Conservation (phyloP, 2,797 vertebrate species). For the Epinephelus awoara region DNA sequence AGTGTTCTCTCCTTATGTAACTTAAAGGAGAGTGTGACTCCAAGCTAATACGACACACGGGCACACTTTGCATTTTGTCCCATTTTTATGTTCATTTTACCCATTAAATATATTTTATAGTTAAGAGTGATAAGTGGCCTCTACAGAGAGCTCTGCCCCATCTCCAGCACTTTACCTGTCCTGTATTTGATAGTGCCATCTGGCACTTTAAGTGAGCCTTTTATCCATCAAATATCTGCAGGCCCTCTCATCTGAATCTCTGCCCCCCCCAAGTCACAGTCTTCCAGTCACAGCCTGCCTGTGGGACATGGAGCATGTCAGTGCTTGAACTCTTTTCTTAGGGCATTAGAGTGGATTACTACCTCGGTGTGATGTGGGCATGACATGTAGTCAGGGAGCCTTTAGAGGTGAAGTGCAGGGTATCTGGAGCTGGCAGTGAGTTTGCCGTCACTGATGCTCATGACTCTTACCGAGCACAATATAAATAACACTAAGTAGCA, state of each 20-base stretch:
- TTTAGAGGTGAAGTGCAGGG: constrained; percentile 63
- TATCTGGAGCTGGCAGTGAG: constrained; percentile 56
- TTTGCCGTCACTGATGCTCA: constrained; percentile 37
- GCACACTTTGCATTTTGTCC: constrained; percentile 27
- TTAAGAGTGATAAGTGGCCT: constrained; percentile 21
- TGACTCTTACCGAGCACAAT: constrained; percentile 15
- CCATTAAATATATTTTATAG: constrained; percentile 31
- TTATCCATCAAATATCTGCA: constrained; percentile 23
- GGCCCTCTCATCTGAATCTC: constrained; percentile 21
- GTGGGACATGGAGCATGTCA: constrained; percentile 40
- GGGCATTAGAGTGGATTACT: constrained; percentile 74
- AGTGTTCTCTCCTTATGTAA: constrained; percentile 4
- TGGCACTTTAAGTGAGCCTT: constrained; percentile 30
- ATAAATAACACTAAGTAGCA: constrained; percentile 39
- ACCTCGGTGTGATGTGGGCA: constrained; percentile 48
- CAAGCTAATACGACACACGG: constrained; percentile 13
- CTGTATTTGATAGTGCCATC: constrained; percentile 41
- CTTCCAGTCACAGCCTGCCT: constrained; percentile 20
- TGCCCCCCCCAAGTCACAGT: constrained; percentile 16
- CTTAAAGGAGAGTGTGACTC: not conserved
- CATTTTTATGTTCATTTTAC: constrained; percentile 34
- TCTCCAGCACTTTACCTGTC: constrained; percentile 20
- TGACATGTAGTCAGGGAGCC: constrained; percentile 48
- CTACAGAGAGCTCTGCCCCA: constrained; percentile 5
- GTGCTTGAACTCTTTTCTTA: constrained; percentile 51